Conservation (phyloP, 1,140 invertebrate species). For the Diprion similis region DNA sequence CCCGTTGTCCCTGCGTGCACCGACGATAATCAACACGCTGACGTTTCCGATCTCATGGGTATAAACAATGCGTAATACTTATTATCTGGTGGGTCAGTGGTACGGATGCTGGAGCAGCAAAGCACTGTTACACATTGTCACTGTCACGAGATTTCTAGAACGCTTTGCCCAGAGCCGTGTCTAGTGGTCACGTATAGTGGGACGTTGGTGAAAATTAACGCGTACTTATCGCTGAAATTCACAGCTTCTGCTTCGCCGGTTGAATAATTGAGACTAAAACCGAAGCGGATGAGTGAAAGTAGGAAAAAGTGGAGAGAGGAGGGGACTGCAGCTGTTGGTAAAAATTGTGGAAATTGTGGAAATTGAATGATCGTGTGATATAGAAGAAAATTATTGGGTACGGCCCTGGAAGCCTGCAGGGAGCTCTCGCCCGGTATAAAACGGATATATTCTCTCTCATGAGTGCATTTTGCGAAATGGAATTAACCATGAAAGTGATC, state of each 20-base stretch:
- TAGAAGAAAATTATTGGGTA: neutral
- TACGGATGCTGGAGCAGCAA: neutral
- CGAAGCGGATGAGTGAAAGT: neutral
- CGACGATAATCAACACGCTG: neutral
- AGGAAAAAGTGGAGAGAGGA: neutral
- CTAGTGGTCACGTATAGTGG: neutral
- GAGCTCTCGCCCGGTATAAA: conserved; percentile 1
- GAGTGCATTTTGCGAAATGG: conserved; percentile 7
- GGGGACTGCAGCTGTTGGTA: neutral
- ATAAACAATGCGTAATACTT: conserved; percentile 1
- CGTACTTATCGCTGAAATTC: too few relatives aligned
- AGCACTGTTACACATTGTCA: neutral
- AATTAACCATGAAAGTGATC: conserved; percentile 2
- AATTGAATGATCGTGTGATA: too few relatives aligned
- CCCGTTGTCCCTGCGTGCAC: neutral
- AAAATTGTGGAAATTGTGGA: neutral
- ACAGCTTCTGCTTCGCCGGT: too few relatives aligned
- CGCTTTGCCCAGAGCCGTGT: neutral
- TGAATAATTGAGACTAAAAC: neutral
- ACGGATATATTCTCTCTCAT: conserved; percentile 7
- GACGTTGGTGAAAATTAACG: too few relatives aligned
- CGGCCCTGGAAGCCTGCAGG: neutral
- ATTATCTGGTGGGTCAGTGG: neutral
- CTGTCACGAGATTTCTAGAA: neutral
- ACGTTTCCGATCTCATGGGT: neutral